Evolutionary conservation across 2,113 vertebrate genomes (phyloP), one percentile per base, ranked within the genome.

Genomic region (Tonatia bakeri): DNA sequence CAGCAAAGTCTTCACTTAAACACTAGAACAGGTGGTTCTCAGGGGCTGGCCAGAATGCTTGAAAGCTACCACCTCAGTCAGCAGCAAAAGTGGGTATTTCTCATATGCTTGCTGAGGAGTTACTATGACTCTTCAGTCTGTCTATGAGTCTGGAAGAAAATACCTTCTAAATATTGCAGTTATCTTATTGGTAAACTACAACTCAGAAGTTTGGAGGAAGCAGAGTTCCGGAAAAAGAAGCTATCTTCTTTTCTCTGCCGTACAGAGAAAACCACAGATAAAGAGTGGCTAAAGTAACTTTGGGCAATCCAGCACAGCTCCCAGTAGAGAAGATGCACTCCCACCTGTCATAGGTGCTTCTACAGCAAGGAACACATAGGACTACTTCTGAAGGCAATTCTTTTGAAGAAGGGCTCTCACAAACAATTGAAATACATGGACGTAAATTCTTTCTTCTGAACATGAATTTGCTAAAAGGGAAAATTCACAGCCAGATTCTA

Each of bases 301-400:
- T 64, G 11, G 11, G 28, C 20, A 69, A 6, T 2, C 3, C 1
- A 19, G 6, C 31, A 36, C 3, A 59, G n/a, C 9, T 9, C 7
- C 11, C 19, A 22, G 16, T 1, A 50, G 33, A 56, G 19, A 28
- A n/a, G 73, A 36, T 26, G 0, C 0, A 4, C 4, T 31, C 7
- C 13, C 5, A 1, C 36, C 0, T 1, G 3, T 2, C 5, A 70
- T 3, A 47, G 17, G 38, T 6, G 15, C 0, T 28, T 81, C 40
- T n/a, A 12, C 64, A 59, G 10, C 14, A 17, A 31, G 7, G 3
- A 88, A 9, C 28, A 38, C 0, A 0, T 13, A 13, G 47, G 2
- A 47, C 7, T 75, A 40, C 65, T 85, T 20, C 7, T 72, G 14
- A 54, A 38, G 59, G 84, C 26, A 64, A 28, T 36, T 69, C 4